A percentile compares a stretch with the other conserved stretches of the same genome.
Evolutionary conservation across 2,888 invertebrate genomes (phyloP).

Genomic region (Seira ritae): DNA sequence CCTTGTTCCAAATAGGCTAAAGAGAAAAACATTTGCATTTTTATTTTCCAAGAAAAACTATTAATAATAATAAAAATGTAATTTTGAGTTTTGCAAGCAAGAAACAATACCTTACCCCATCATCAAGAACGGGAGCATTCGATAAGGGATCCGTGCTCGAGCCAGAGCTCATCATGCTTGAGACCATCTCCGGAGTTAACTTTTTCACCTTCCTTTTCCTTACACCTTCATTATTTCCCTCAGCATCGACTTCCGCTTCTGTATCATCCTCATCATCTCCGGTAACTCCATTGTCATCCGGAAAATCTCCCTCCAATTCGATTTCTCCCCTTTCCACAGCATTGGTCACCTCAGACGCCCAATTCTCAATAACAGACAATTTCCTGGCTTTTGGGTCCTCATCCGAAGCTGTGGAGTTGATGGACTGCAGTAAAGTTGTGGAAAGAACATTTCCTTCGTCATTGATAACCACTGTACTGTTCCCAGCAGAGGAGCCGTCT

Average conservation of each 20-base stretch:
- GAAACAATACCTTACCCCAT: constrained; percentile 67
- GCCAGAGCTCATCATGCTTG: constrained; percentile 46
- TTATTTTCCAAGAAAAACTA: too few species aligned
- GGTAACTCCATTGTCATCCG: constrained; percentile 40
- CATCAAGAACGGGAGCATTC: constrained; percentile 72
- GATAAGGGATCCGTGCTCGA: constrained; percentile 65
- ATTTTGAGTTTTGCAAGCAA: too few species aligned
- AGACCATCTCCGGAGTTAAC: constrained; percentile 35
- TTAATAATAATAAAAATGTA: neutral
- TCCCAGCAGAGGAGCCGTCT: constrained; percentile 20
- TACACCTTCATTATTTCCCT: constrained; percentile 1
- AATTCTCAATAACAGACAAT: constrained; percentile 64
- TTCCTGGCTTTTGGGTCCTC: constrained; percentile 60
- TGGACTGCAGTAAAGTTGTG: constrained; percentile 61
- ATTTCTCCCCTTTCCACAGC: constrained; percentile 62
- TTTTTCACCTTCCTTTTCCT: constrained; percentile 37
- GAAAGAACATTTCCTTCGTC: constrained; percentile 53
- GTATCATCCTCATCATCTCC: constrained; percentile 39
- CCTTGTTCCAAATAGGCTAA: constrained; percentile 73
- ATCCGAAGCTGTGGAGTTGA: constrained; percentile 52
- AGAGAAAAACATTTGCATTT: too few species aligned
- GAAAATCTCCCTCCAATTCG: constrained; percentile 56
- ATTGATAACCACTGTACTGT: constrained; percentile 22
- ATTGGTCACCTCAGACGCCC: constrained; percentile 64
- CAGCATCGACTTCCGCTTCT: constrained; percentile 4